Base-by-base conservation (phyloP, 2,113 vertebrate species). In the Alectura lathami region DNA sequence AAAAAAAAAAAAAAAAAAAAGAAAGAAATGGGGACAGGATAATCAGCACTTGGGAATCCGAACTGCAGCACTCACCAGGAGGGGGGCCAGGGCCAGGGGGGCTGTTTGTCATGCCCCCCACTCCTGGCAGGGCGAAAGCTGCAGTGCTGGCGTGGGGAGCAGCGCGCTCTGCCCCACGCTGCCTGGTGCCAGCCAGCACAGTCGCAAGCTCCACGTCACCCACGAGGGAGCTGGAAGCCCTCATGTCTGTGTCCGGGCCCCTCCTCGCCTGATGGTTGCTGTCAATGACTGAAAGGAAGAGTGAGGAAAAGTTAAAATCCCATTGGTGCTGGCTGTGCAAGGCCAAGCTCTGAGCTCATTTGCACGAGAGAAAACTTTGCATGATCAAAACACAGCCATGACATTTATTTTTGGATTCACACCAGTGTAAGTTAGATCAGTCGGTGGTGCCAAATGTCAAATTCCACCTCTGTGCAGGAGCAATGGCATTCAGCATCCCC, bases 151-250 rank as follows among this genome's bases (percentile, higher is more conserved):
- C 0, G 3, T 13, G 21, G 30, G 24, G 8, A 10, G 2, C 60
- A 26, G 16, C 0, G 3, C 42, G 73, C 34, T 47, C 34, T 63
- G 38, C 17, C 38, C 36, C 60, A 15, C 13, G 94, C 90, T 98
- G 98, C 56, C 97, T 86, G 11, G 94, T 97, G 62, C 96, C 82
- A 13, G 84, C 95, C 92, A 97, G 77, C 66, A 94, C 96, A 1
- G 96, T 97, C 63, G 97, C 97, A 16, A 96, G 86, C 95, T 97
- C 98, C 57, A 95, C 67, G 20, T 86, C 88, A 83, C 95, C 93
- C 3, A 83, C 36, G 7, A 91, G 95, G 70, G 90, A 62, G 50
- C 68, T 68, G 27, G 93, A 84, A 64, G 91, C 96, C 92, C 91
- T 96, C 2, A 95, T 97, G 78, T 94, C 93, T 2, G 18, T 14